Evolutionary conservation across 2,888 invertebrate species (phyloP).

Genomic region (Apantesis nais): DNA sequence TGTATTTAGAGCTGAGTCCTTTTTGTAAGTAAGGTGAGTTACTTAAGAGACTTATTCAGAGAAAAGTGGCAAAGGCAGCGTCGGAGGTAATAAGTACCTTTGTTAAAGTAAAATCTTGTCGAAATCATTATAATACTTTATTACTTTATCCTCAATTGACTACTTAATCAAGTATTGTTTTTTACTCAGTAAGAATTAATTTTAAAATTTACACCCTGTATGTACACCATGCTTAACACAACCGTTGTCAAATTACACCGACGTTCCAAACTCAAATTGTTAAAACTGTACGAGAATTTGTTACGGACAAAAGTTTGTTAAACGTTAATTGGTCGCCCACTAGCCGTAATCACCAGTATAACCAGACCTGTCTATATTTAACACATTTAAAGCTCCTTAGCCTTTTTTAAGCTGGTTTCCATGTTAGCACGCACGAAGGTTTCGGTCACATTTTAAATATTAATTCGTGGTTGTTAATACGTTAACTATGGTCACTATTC

Average conservation of each 20-base stretch:
- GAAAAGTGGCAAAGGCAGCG: neutral
- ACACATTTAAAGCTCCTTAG: slow-evolving; percentile 11
- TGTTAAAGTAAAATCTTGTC: neutral
- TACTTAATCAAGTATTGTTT: neutral
- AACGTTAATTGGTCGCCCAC: slow-evolving; percentile 80
- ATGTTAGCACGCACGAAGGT: slow-evolving; percentile 58
- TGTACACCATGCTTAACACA: slow-evolving; percentile 57
- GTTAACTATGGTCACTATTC: slow-evolving; percentile 75
- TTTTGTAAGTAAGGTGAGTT: neutral
- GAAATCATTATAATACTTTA: neutral
- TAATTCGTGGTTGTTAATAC: slow-evolving; percentile 74
- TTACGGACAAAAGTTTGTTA: slow-evolving; percentile 80
- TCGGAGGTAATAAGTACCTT: neutral
- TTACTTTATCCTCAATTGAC: neutral
- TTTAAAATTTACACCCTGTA: slow-evolving; percentile 12
- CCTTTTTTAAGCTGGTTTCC: slow-evolving; percentile 22
- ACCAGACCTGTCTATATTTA: slow-evolving; percentile 35
- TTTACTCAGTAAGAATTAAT: neutral
- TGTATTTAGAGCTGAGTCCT: neutral
- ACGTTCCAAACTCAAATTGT: slow-evolving; percentile 79
- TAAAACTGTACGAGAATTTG: slow-evolving; percentile 84
- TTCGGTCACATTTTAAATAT: slow-evolving; percentile 75
- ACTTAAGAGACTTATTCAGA: neutral
- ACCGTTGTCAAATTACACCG: slow-evolving; percentile 74
- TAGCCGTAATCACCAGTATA: slow-evolving; percentile 55